These are phyloP conservation scores for Paratrypauchen microcephalus DNA, from an alignment of 2,797 vertebrate species.

Conservation along the genomic window DNA sequence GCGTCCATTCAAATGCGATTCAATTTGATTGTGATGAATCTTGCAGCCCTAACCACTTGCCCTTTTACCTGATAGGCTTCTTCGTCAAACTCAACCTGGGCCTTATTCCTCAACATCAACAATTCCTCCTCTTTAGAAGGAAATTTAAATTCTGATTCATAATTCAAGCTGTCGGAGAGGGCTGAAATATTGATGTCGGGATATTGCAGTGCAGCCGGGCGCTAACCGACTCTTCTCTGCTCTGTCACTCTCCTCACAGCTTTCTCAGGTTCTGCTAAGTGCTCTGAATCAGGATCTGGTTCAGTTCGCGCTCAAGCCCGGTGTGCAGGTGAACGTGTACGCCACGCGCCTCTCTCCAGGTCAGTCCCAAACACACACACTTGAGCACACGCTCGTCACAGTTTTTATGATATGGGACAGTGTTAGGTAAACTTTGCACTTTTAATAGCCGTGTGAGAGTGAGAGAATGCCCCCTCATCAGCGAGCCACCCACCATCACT, in stretches of 20 bases:
- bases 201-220: conserved; percentile 49
- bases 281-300: conserved; percentile 90
- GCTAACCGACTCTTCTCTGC: conserved; percentile 50
- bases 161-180: conserved; percentile 63
- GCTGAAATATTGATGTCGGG: conserved; percentile 76
- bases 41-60: conserved; percentile 11
- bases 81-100: conserved; percentile 27
- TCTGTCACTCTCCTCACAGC: conserved; percentile 71
- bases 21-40: no score
- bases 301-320: conserved; percentile 87
- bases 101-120: conserved; percentile 49
- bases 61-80: conserved; percentile 52
- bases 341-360: conserved; percentile 87
- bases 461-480: not conserved
- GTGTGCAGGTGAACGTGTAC: conserved; percentile 84
- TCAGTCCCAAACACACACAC: conserved; percentile 59
- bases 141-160: conserved; percentile 58
- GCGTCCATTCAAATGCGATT: no score
- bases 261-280: conserved; percentile 86
- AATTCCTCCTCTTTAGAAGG: conserved; percentile 69
- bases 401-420: not conserved
- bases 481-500: not conserved
- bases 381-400: conserved; percentile 8
- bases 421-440: conserved; percentile 5
- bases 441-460: not conserved